Base-by-base conservation (phyloP, 2,113 vertebrate species). In the Crotophaga sulcirostris region DNA sequence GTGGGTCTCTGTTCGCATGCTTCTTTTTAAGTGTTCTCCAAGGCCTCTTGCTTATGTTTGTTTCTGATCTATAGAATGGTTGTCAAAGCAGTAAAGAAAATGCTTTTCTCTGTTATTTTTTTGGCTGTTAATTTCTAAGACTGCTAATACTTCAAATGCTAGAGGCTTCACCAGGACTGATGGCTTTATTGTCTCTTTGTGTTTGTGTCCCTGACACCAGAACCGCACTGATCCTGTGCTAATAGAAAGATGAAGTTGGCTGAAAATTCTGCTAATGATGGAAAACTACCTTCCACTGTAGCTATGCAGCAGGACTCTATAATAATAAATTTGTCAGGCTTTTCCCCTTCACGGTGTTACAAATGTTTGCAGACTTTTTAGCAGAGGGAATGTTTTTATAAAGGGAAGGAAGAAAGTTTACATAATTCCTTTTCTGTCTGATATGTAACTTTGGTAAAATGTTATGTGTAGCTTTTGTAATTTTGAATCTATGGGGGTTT, bases 381-480 rank as follows among this genome's bases (percentile, higher is more conserved):
- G 34, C 19, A 73, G 62, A 90, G 28, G 26, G 19, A 42, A 74
- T 33, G 0, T 52, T 56, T 79, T 54, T 89, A 47, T 47, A 74
- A 69, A n/a, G 36, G 19, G 36, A 68, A 54, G 28, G 11, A 56
- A 77, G n/a, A 90, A 95, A 54, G 40, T 55, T 51, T 72, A 25
- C 63, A n/a, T 66, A 31, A 69, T 77, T 89, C 38, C 28, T 96
- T 87, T 89, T 88, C n/a, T 77, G 31, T 25, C 26, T 91, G 78
- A 76, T 89, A 42, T 28, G 13, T 20, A 54, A 42, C 62, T 83
- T 91, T 52, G 44, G 42, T 79, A 89, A 92, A 96, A 54, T 62
- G 28, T 91, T 89, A 78, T 28, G 34, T 64, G 64, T 91, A 76
- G 51, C 67, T 94, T 85, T 93, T 93, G 20, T 95, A 94, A 93